Conservation (phyloP, 2,797 vertebrate species). For the Pogonophryne albipinna region DNA sequence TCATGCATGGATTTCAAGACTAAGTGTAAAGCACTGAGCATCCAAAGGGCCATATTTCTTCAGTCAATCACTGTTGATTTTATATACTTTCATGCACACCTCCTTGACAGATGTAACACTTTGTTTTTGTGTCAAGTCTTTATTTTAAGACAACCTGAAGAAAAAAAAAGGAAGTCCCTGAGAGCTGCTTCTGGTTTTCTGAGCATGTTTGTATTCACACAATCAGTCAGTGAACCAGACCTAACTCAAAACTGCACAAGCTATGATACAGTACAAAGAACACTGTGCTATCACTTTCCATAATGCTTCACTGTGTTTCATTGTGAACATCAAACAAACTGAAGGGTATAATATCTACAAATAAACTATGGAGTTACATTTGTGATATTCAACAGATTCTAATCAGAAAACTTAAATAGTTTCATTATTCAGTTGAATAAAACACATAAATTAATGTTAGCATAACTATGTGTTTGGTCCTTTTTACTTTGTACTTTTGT, state of each 20-base stretch:
- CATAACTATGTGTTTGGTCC: neutral
- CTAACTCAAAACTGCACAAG: neutral
- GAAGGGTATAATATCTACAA: neutral
- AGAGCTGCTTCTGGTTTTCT: constrained; percentile 37
- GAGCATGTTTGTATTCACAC: neutral
- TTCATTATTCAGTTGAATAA: neutral
- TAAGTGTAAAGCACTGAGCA: constrained; percentile 13
- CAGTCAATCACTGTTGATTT: constrained; percentile 7
- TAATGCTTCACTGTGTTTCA: neutral
- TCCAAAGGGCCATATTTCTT: constrained; percentile 3
- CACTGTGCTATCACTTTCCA: neutral
- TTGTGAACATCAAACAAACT: neutral
- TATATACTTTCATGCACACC: constrained; percentile 14
- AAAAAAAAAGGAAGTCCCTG: constrained; percentile 32
- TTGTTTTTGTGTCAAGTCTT: constrained; percentile 32
- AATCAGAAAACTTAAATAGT: neutral
- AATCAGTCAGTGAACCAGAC: neutral
- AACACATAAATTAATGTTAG: neutral
- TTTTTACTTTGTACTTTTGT: no score
- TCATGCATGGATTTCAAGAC: no score
- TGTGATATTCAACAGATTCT: constrained; percentile 4
- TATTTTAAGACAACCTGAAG: constrained; percentile 41
- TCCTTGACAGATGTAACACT: constrained; percentile 10
- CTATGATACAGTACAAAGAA: neutral
- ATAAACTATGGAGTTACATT: neutral